phyloP scores from a whole-genome alignment of 2,888 invertebrate genomes.

The Mactromeris polynyma region DNA sequence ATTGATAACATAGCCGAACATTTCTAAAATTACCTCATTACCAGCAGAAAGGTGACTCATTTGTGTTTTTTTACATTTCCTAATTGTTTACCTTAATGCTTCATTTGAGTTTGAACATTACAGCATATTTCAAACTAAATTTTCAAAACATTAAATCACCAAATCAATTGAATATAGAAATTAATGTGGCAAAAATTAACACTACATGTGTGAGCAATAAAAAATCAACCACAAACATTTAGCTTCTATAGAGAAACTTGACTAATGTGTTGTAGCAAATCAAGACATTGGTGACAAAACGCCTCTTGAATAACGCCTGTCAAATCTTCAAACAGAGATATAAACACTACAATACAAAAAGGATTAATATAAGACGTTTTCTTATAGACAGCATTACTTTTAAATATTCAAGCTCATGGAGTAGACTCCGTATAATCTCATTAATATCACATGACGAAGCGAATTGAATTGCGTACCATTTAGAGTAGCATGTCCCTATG shows the following conservation, averaged over 20 bases:
- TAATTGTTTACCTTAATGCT: neutral
- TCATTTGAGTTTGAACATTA: neutral
- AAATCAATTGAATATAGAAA: neutral
- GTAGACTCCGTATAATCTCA: slow-evolving; percentile 25
- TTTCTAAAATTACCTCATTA: neutral
- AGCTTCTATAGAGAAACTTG: neutral
- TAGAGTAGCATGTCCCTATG: slow-evolving; percentile 22
- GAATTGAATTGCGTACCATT: slow-evolving; percentile 15
- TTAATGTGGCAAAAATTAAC: slow-evolving; percentile 1
- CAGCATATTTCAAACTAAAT: neutral
- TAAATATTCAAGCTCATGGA: slow-evolving; percentile 17
- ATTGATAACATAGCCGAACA: neutral
- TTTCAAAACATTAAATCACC: neutral
- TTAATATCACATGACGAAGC: slow-evolving; percentile 39
- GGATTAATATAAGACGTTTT: slow-evolving; percentile 1
- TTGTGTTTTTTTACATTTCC: neutral
- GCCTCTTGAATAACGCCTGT: neutral
- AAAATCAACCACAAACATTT: neutral
- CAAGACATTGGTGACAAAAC: neutral
- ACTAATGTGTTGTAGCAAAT: neutral
- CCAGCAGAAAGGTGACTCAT: neutral
- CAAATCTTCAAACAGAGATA: neutral
- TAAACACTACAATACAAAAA: slow-evolving; percentile 1
- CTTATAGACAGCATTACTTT: slow-evolving; percentile 1
- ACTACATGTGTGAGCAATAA: neutral